Percentiles rank a stretch among this genome's conserved stretches.
Evolutionary conservation across 2,888 invertebrate species (phyloP).

Genomic region (Hedychridium roseum): DNA sequence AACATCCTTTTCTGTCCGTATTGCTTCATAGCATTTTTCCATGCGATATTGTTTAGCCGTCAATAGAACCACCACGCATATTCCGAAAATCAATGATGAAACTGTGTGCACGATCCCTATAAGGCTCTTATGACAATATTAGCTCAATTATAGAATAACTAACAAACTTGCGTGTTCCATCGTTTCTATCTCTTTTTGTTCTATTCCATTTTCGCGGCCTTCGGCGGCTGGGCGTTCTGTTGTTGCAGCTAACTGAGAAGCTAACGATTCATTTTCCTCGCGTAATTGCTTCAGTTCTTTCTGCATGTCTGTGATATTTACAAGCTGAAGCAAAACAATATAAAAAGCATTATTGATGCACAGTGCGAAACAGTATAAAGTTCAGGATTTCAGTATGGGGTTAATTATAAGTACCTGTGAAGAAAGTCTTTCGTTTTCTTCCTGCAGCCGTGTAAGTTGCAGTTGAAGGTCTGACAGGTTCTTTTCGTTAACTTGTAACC

Average conservation of each 20-base stretch:
- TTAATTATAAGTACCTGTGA: constrained; percentile 54
- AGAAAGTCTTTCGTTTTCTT: constrained; percentile 67
- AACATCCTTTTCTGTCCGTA: too few relatives aligned
- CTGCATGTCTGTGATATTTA: constrained; percentile 42
- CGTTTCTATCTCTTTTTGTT: constrained; percentile 49
- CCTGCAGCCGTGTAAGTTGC: constrained; percentile 64
- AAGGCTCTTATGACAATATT: too few relatives aligned
- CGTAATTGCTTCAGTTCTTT: constrained; percentile 53
- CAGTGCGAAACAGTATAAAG: too few relatives aligned
- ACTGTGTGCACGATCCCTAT: too few relatives aligned
- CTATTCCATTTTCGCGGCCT: constrained; percentile 60
- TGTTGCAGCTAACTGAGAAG: constrained; percentile 59
- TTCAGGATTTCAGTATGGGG: too few relatives aligned
- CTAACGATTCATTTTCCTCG: constrained; percentile 62
- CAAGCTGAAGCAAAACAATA: constrained; percentile 34
- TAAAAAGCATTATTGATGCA: background rate
- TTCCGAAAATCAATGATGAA: too few relatives aligned
- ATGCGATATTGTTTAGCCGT: too few relatives aligned
- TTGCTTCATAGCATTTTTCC: too few relatives aligned
- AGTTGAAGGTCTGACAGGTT: constrained; percentile 40
- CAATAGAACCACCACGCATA: too few relatives aligned
- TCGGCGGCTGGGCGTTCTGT: constrained; percentile 62
- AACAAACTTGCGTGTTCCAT: constrained; percentile 52
- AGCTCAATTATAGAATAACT: too few relatives aligned
- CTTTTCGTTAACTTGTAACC: constrained; percentile 37